Evolutionary conservation across 35 echinoderm and acorn worm species (phyloP).

Genomic region (Eucidaris tribuloides): DNA sequence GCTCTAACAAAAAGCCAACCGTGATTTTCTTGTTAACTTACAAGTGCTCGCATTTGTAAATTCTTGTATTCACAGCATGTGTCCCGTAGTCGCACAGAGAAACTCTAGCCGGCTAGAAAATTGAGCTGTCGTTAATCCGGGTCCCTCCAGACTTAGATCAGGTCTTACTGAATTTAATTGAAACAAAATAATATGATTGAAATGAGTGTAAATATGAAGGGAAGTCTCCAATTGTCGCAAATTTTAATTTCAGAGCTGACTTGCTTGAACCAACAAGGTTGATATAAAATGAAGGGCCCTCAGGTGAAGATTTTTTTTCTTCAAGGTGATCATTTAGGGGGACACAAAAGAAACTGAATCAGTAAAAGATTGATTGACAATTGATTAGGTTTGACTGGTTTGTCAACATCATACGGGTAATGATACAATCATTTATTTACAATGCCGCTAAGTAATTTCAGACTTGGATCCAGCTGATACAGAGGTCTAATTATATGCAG

Average conservation of each 20-base stretch:
- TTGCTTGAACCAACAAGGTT: constrained; percentile 5
- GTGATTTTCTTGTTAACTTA: neutral
- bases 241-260: constrained; percentile 3
- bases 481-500: too few species aligned
- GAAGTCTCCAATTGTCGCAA: neutral
- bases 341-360: too few species aligned
- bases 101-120: constrained; percentile 19
- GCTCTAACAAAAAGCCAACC: too few species aligned
- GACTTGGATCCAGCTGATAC: too few species aligned
- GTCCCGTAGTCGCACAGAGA: neutral
- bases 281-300: too few species aligned
- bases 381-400: too few species aligned
- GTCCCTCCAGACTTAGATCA: constrained; percentile 11
- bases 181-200: constrained; percentile 42
- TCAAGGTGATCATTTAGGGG: too few species aligned
- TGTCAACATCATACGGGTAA: too few species aligned
- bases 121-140: constrained; percentile 26
- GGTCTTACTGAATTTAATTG: constrained; percentile 16
- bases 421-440: too few species aligned
- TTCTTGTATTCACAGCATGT: constrained; percentile 32
- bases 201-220: constrained; percentile 24
- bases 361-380: too few species aligned
- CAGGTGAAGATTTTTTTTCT: too few species aligned
- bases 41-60: neutral
- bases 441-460: too few species aligned